Conservation (phyloP, 2,888 invertebrate species). For the Cerastoderma edule region DNA sequence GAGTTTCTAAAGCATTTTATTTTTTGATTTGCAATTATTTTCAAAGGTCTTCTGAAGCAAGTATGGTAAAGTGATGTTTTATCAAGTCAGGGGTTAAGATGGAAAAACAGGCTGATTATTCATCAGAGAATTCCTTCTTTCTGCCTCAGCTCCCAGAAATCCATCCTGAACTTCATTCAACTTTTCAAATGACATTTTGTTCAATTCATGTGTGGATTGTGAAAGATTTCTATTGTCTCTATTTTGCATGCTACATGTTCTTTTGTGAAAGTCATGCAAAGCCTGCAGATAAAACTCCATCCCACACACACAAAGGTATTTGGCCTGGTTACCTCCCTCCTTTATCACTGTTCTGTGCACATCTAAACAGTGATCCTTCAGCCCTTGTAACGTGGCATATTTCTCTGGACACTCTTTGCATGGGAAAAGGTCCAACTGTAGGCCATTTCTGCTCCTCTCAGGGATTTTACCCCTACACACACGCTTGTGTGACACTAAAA, state of each 20-base stretch:
- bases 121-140: constrained; percentile 34
- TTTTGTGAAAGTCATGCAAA: constrained; percentile 46
- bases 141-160: constrained; percentile 38
- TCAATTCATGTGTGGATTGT: constrained; percentile 24
- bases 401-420: constrained; percentile 54
- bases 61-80: no score
- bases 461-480: constrained; percentile 51
- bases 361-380: constrained; percentile 46
- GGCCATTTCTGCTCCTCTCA: constrained; percentile 24
- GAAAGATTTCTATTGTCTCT: constrained; percentile 36
- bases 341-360: constrained; percentile 24
- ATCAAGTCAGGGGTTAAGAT: constrained; percentile 21
- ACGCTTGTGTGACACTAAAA: constrained; percentile 46
- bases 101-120: constrained; percentile 54
- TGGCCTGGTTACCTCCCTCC: constrained; percentile 1
- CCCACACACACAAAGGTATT: constrained; percentile 49
- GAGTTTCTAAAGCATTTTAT: no score
- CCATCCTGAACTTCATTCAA: not conserved
- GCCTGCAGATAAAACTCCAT: constrained; percentile 45
- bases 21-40: no score
- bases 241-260: constrained; percentile 38
- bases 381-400: constrained; percentile 35
- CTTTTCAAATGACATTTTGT: not conserved
- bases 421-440: constrained; percentile 44
- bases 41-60: no score